A percentile compares a stretch with the other conserved stretches of the same genome.
These are phyloP conservation scores for Platycheirus rosarum DNA, from an alignment of 2,888 invertebrate genomes.

Conservation along the genomic window DNA sequence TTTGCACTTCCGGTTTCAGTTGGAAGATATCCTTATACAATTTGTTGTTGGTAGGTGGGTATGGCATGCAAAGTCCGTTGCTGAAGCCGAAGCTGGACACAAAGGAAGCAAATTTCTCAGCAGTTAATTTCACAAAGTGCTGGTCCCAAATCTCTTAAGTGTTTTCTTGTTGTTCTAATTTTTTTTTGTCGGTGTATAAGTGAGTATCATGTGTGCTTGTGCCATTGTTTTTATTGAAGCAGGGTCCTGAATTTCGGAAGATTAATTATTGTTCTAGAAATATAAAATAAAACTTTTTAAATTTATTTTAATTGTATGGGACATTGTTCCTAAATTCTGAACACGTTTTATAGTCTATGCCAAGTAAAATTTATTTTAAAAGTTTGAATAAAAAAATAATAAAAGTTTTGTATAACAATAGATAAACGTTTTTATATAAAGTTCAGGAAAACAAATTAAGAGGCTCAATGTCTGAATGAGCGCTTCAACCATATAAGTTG, in stretches of 20 bases:
- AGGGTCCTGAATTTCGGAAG: constrained; percentile 26
- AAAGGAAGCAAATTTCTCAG: constrained; percentile 66
- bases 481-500: too few species aligned
- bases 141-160: constrained; percentile 72
- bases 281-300: constrained; percentile 20
- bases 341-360: too few species aligned
- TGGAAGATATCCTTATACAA: constrained; percentile 54
- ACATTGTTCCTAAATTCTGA: too few species aligned
- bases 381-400: too few species aligned
- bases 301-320: constrained; percentile 16
- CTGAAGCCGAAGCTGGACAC: constrained; percentile 32
- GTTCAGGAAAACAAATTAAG: too few species aligned
- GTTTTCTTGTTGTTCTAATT: constrained; percentile 39
- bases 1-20: constrained; percentile 73
- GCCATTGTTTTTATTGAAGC: constrained; percentile 22
- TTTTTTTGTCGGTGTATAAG: constrained; percentile 5
- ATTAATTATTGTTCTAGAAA: constrained; percentile 50
- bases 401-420: too few species aligned
- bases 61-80: constrained; percentile 39
- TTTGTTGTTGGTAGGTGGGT: constrained; percentile 54
- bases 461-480: too few species aligned
- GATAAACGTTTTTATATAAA: too few species aligned
- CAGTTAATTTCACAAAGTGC: constrained; percentile 73
- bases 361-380: too few species aligned
- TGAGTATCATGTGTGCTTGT: constrained; percentile 16